Conservation (phyloP, 2,113 vertebrate genomes). For the Chinchilla lanigera region DNA sequence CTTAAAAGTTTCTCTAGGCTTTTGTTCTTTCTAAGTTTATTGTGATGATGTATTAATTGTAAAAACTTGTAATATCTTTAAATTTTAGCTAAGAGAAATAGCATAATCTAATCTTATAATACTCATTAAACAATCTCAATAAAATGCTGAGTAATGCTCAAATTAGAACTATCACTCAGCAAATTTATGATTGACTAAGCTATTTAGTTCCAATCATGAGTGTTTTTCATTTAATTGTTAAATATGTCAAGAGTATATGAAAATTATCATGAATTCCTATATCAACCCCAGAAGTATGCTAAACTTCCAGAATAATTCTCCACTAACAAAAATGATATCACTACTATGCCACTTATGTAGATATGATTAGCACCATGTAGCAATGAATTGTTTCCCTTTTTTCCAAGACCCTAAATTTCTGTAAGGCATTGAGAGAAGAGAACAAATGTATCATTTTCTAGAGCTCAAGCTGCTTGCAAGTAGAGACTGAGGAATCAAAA, state of each 20-base stretch:
- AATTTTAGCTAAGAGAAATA: slow-evolving; percentile 13
- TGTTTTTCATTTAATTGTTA: neutral
- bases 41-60: neutral
- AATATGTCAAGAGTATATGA: neutral
- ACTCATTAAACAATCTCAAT: neutral
- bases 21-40: neutral
- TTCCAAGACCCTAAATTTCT: neutral
- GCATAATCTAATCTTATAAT: neutral
- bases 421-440: neutral
- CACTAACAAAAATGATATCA: neutral
- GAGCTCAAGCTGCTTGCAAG: neutral
- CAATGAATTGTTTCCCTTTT: neutral
- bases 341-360: neutral
- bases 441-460: neutral
- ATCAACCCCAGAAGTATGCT: neutral
- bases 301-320: slow-evolving; percentile 14
- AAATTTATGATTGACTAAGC: neutral
- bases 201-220: neutral
- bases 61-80: neutral
- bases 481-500: neutral
- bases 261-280: neutral
- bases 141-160: neutral
- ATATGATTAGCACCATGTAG: neutral
- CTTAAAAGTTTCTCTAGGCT: neutral
- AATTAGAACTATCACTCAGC: neutral